A percentile compares a stretch with the other conserved stretches of the same genome.
phyloP scores from a whole-genome alignment of 2,797 vertebrate genomes.

The Miichthys miiuy region DNA sequence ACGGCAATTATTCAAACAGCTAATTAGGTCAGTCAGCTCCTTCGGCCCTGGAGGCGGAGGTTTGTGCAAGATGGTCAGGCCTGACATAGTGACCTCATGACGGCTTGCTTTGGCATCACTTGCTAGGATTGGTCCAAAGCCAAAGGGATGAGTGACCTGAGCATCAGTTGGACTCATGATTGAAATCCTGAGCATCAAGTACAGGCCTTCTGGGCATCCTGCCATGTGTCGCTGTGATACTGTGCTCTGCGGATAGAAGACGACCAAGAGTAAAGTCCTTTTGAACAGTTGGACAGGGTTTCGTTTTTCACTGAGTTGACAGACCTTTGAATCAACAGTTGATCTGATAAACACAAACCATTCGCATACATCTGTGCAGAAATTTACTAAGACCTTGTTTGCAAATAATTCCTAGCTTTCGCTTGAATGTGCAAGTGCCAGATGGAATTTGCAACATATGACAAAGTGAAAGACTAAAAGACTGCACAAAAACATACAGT shows the following conservation, averaged over 20 bases:
- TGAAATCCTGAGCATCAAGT: slow-evolving; percentile 66
- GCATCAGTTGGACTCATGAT: slow-evolving; percentile 68
- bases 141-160: slow-evolving; percentile 70
- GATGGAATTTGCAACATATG: slow-evolving; percentile 23
- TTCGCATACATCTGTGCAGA: slow-evolving; percentile 13
- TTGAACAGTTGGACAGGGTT: slow-evolving; percentile 47
- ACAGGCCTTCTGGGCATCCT: slow-evolving; percentile 66
- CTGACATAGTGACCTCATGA: slow-evolving; percentile 78
- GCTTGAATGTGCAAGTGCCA: not conserved
- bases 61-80: slow-evolving; percentile 73
- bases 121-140: slow-evolving; percentile 70
- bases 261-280: slow-evolving; percentile 38
- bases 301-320: slow-evolving; percentile 15
- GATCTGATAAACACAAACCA: slow-evolving; percentile 27
- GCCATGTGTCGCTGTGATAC: slow-evolving; percentile 65
- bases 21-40: slow-evolving; percentile 83
- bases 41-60: slow-evolving; percentile 60
- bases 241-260: slow-evolving; percentile 36
- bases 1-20: slow-evolving; percentile 78
- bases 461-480: not conserved
- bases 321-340: slow-evolving; percentile 21
- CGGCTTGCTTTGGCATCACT: slow-evolving; percentile 58
- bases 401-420: not conserved
- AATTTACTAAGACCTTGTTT: slow-evolving; percentile 1
- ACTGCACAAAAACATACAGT: not conserved